Percentiles rank a stretch among this genome's conserved stretches.
These are phyloP conservation scores for Mustelus asterias DNA, from an alignment of 2,113 vertebrate genomes.

Conservation along the genomic window DNA sequence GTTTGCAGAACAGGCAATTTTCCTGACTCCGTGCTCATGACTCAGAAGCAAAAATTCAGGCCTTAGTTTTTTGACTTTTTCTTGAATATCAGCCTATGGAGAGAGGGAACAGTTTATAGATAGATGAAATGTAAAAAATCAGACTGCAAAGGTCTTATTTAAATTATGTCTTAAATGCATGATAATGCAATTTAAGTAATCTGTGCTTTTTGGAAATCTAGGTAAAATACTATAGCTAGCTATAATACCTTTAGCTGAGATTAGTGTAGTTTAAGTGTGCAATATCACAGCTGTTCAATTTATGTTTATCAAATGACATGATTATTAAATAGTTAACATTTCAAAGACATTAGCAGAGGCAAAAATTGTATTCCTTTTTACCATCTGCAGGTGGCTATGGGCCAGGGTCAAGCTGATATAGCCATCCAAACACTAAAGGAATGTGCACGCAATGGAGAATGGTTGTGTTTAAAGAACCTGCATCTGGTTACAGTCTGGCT, in stretches of 20 bases:
- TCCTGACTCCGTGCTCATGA: too few relatives aligned
- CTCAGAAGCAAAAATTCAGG: too few relatives aligned
- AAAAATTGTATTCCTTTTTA: not conserved
- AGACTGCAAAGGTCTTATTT: not conserved
- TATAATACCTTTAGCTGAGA: too few relatives aligned
- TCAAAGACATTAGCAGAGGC: not conserved
- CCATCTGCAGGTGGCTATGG: conserved; percentile 84
- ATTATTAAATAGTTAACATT: not conserved
- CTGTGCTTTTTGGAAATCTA: not conserved
- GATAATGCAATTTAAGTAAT: not conserved
- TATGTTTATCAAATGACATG: conserved; percentile 1
- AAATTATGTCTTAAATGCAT: not conserved
- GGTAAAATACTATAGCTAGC: not conserved
- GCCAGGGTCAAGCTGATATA: conserved; percentile 91
- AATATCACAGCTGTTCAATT: not conserved
- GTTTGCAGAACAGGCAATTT: too few relatives aligned
- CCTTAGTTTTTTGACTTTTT: too few relatives aligned
- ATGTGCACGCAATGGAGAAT: conserved; percentile 76
- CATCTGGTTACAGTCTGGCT: conserved; percentile 94
- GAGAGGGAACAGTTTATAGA: too few relatives aligned
- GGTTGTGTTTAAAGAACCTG: conserved; percentile 95
- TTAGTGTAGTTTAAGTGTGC: not conserved
- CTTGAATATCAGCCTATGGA: too few relatives aligned
- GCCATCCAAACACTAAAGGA: conserved; percentile 83
- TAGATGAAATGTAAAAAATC: not conserved